Evolutionary conservation across 2,797 vertebrate species (phyloP).

Genomic region (Dicrostonyx torquatus): DNA sequence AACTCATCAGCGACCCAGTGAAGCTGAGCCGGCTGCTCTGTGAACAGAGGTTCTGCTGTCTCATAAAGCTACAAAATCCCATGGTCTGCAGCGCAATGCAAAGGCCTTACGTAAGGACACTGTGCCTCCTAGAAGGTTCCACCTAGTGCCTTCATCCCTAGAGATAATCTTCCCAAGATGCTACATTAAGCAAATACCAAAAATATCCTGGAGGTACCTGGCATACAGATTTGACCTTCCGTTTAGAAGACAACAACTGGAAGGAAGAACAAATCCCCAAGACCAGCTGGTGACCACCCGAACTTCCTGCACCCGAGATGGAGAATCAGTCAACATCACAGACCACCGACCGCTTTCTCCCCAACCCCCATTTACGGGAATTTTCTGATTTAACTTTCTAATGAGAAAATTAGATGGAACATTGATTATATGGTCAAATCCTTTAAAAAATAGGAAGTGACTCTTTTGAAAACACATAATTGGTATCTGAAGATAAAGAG

Average conservation of each 20-base stretch:
- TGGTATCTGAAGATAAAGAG: conserved; percentile 67
- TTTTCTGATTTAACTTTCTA: conserved; percentile 60
- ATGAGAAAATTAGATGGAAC: conserved; percentile 37
- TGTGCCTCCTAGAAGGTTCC: neutral
- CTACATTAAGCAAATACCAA: conserved; percentile 47
- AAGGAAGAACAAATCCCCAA: neutral
- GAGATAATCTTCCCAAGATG: conserved; percentile 45
- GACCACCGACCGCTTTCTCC: neutral
- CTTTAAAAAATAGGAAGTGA: conserved; percentile 56
- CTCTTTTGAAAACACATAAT: conserved; percentile 53
- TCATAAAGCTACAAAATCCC: conserved; percentile 46
- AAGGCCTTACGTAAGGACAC: neutral
- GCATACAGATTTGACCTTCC: neutral
- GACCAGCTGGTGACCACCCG: neutral
- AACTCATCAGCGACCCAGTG: conserved; percentile 70
- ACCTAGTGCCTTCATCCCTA: neutral
- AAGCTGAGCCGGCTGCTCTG: conserved; percentile 48
- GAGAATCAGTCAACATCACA: conserved; percentile 49
- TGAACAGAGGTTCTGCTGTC: conserved; percentile 38
- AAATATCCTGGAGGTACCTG: neutral
- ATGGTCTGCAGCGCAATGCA: neutral
- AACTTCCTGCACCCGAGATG: neutral
- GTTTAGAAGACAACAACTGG: neutral
- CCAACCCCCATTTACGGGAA: neutral
- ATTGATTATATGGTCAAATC: conserved; percentile 50